A percentile compares a stretch with the other conserved stretches of the same genome.
Conservation (phyloP, 2,888 invertebrate genomes). For the Pterostichus madidus region DNA sequence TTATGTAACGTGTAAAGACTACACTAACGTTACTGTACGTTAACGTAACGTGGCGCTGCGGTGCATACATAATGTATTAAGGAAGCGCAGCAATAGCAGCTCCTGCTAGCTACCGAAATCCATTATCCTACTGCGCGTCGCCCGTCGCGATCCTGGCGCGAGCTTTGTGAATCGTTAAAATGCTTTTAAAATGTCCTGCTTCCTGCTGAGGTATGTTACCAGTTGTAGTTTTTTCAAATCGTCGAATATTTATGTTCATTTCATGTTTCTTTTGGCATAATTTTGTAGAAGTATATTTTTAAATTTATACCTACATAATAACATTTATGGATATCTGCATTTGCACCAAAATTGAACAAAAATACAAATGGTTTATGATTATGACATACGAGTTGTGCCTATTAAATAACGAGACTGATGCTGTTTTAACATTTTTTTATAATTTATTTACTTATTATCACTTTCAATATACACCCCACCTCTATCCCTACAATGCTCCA, state of each 20-base stretch:
- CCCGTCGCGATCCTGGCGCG: not conserved
- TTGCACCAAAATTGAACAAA: too few species aligned
- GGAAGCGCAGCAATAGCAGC: constrained; percentile 42
- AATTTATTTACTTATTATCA: too few species aligned
- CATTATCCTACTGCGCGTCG: constrained; percentile 40
- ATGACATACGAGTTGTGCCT: too few species aligned
- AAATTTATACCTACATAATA: too few species aligned
- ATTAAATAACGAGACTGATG: too few species aligned
- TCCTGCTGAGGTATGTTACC: constrained; percentile 6
- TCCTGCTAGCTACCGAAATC: constrained; percentile 55
- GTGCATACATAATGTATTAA: constrained; percentile 56
- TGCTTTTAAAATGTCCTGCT: constrained; percentile 51
- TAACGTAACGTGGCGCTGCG: constrained; percentile 19
- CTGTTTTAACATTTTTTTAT: too few species aligned
- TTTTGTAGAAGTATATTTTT: too few species aligned
- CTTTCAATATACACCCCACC: too few species aligned
- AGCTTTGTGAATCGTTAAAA: constrained; percentile 59
- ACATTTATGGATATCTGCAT: too few species aligned
- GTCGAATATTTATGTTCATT: not conserved
- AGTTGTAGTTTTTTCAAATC: constrained; percentile 1
- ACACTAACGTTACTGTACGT: constrained; percentile 5
- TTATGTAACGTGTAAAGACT: not conserved
- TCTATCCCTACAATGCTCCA: too few species aligned
- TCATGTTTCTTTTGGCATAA: too few species aligned
- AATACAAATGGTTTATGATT: too few species aligned